Conservation (phyloP, 2,113 vertebrate genomes). For the Tachycineta bicolor region DNA sequence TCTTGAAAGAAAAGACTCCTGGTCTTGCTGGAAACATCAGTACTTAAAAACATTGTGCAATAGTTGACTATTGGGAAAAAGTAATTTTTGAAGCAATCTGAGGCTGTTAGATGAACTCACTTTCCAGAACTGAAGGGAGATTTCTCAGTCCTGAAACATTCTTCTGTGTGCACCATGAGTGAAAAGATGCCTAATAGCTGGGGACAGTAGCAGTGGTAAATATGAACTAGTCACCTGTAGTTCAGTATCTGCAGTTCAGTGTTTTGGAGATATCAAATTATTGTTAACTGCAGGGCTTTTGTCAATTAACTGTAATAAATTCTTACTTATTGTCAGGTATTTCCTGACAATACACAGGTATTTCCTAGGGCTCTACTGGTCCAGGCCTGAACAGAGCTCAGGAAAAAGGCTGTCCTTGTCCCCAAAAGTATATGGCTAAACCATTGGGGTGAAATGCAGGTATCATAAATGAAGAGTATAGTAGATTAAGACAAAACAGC, state of each 20-base stretch:
- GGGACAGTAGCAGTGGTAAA: background rate
- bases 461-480: background rate
- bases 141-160: background rate
- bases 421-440: background rate
- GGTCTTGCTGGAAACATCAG: background rate
- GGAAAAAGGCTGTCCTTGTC: background rate
- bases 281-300: background rate
- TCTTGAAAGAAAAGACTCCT: background rate
- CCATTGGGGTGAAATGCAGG: background rate
- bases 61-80: background rate
- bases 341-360: background rate
- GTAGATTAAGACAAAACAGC: background rate
- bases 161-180: background rate
- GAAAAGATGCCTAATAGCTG: background rate
- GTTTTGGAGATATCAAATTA: background rate
- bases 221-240: background rate
- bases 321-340: background rate
- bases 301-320: background rate
- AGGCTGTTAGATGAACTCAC: background rate
- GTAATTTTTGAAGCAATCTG: background rate
- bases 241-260: background rate
- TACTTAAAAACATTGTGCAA: background rate
- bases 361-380: background rate
- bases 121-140: background rate
- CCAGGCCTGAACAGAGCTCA: background rate